Conservation (phyloP, 2,888 invertebrate species). For the Apotomis turbidana region DNA sequence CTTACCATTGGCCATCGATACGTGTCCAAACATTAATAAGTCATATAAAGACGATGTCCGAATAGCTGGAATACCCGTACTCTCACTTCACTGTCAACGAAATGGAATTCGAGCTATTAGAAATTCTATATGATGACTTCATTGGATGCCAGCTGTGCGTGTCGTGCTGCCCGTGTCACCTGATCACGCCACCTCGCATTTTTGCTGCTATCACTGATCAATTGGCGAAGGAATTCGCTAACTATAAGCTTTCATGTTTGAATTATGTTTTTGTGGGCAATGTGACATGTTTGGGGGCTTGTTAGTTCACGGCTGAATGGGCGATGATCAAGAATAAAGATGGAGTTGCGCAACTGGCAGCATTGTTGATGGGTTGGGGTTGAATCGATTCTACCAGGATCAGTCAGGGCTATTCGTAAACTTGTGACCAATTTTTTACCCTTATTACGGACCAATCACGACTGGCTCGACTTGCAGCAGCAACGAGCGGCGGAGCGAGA, state of each 20-base stretch:
- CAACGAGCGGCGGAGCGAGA: too few relatives aligned
- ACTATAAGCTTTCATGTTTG: constrained; percentile 53
- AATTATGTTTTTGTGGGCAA: constrained; percentile 44
- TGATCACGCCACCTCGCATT: constrained; percentile 58
- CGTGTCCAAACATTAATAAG: not conserved
- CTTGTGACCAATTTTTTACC: too few relatives aligned
- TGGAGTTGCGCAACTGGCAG: not conserved
- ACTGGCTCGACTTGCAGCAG: too few relatives aligned
- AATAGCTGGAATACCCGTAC: constrained; percentile 73
- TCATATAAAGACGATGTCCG: constrained; percentile 61
- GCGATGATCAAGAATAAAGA: too few relatives aligned
- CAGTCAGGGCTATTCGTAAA: too few relatives aligned
- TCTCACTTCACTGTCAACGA: constrained; percentile 77
- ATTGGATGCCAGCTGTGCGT: constrained; percentile 71
- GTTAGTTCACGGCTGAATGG: not conserved
- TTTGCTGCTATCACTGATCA: constrained; percentile 51
- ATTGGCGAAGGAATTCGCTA: constrained; percentile 53
- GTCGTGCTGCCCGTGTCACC: constrained; percentile 54
- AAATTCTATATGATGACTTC: constrained; percentile 80
- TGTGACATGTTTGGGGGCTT: constrained; percentile 32
- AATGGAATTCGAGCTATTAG: constrained; percentile 80
- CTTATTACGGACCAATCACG: too few relatives aligned
- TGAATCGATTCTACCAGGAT: not conserved
- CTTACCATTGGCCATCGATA: not conserved
- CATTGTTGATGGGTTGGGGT: not conserved